Percentiles rank a stretch among this genome's conserved stretches.
Conservation (phyloP, 2,113 vertebrate genomes). For the Myotis lucifugus region DNA sequence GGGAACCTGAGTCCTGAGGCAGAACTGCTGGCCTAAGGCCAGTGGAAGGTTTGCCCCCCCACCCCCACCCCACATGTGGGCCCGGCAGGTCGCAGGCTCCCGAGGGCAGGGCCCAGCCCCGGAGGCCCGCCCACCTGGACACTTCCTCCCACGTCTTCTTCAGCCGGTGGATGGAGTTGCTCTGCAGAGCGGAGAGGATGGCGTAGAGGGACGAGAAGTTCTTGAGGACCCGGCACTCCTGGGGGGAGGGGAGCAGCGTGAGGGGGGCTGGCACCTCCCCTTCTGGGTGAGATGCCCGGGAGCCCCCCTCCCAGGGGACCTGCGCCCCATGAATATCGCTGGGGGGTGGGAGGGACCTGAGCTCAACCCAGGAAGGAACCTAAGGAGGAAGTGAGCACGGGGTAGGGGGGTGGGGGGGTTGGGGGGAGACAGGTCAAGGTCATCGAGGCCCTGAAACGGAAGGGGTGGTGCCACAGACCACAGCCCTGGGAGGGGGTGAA, state of each 20-base stretch:
- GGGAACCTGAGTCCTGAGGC: neutral
- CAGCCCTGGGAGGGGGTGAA: fast-evolving
- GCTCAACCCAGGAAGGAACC: fast-evolving
- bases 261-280: neutral
- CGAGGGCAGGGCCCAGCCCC: too few relatives aligned
- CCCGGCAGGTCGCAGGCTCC: neutral
- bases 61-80: fast-evolving
- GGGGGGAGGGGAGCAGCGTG: neutral
- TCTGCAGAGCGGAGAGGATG: constrained; percentile 97
- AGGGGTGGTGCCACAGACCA: neutral
- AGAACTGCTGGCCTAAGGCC: neutral
- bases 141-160: constrained; percentile 98
- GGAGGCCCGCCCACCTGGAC: constrained; percentile 85
- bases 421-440: fast-evolving
- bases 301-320: neutral
- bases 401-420: fast-evolving
- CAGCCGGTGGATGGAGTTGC: constrained; percentile 94
- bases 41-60: too few relatives aligned
- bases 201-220: constrained; percentile 98
- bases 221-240: constrained; percentile 97
- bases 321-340: fast-evolving
- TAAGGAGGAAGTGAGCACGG: fast-evolving
- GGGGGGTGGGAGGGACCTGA: too few relatives aligned
- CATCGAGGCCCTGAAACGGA: neutral
- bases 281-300: fast-evolving